Percentiles rank a stretch among this genome's conserved stretches.
Evolutionary conservation across 2,797 vertebrate species (phyloP).

Genomic region (Novumbra hubbsi): DNA sequence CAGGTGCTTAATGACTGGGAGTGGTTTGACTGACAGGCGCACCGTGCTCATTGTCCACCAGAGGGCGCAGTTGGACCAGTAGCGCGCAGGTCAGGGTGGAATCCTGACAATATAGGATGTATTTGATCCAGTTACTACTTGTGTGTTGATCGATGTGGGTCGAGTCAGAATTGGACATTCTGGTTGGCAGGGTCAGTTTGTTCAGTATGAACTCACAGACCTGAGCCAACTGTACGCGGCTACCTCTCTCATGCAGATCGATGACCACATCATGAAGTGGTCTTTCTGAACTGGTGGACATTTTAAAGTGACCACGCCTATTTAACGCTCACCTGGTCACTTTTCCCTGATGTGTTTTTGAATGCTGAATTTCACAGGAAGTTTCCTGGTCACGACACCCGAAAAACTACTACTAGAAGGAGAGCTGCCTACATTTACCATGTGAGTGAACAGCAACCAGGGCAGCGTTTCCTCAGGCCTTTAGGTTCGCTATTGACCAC

Average conservation of each 20-base stretch:
- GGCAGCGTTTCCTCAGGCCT: neutral
- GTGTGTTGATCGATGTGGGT: too few relatives aligned
- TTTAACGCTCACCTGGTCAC: neutral
- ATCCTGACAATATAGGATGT: too few relatives aligned
- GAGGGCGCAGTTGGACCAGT: too few relatives aligned
- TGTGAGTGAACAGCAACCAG: constrained; percentile 68
- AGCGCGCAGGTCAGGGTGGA: too few relatives aligned
- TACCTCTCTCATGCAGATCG: constrained; percentile 92
- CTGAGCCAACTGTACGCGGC: constrained; percentile 82
- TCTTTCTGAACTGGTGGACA: neutral
- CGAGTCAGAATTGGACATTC: neutral
- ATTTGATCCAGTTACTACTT: too few relatives aligned
- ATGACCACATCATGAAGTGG: constrained; percentile 91
- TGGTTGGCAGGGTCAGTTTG: constrained; percentile 76
- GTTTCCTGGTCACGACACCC: constrained; percentile 88
- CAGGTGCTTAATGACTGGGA: too few relatives aligned
- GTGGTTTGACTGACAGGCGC: too few relatives aligned
- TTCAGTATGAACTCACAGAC: constrained; percentile 78
- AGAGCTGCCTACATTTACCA: constrained; percentile 93
- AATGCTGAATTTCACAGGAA: constrained; percentile 72
- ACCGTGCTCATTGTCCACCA: too few relatives aligned
- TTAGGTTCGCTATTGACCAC: neutral
- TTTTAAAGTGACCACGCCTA: neutral
- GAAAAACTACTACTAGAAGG: constrained; percentile 93
- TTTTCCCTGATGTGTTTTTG: neutral